phyloP scores from a whole-genome alignment of 2,888 invertebrate genomes.

The Morpho deidamia region DNA sequence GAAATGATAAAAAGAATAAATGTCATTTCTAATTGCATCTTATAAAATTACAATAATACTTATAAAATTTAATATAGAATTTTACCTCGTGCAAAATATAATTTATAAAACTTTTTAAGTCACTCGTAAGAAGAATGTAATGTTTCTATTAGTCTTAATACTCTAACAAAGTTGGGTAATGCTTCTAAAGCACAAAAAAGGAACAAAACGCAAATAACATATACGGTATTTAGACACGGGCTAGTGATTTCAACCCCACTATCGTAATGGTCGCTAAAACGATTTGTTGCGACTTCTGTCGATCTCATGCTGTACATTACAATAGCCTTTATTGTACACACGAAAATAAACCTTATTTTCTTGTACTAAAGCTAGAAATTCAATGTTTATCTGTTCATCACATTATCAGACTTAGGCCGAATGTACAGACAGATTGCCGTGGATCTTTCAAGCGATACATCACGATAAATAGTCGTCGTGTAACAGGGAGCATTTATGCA shows the following conservation, averaged over 20 bases:
- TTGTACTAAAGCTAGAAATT: constrained; percentile 1
- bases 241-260: constrained; percentile 24
- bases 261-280: constrained; percentile 25
- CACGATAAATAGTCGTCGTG: constrained; percentile 24
- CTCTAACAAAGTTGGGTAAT: background rate
- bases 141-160: no score
- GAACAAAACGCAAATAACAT: constrained; percentile 1
- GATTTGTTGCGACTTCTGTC: constrained; percentile 26
- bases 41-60: no score
- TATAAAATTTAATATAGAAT: no score
- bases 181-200: background rate
- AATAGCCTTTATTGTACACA: background rate
- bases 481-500: constrained; percentile 11
- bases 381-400: background rate
- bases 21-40: no score
- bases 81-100: no score
- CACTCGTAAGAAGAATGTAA: no score
- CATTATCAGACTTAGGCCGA: constrained; percentile 9
- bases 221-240: constrained; percentile 17
- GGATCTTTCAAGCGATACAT: constrained; percentile 25
- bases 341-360: background rate
- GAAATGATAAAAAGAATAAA: no score
- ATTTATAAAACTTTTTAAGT: no score
- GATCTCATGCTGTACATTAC: constrained; percentile 19
- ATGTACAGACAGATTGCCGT: constrained; percentile 20